Evolutionary conservation across 2,888 invertebrate species (phyloP).

Genomic region (Megalurothrips usitatus): DNA sequence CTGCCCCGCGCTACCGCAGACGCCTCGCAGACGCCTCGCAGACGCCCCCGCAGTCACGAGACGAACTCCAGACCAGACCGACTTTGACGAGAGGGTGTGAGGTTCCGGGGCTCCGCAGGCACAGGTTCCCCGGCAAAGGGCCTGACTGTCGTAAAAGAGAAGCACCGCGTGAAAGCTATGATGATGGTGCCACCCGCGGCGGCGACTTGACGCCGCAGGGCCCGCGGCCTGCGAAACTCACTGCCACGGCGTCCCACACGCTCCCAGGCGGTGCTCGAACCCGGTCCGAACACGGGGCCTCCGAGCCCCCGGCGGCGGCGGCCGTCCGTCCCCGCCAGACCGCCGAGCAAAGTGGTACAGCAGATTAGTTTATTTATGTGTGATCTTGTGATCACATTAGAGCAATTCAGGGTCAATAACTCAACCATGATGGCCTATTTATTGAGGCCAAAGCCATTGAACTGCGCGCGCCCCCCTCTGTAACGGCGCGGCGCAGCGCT

Average conservation of each 20-base stretch:
- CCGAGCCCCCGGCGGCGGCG: neutral
- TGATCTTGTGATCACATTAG: constrained; percentile 10
- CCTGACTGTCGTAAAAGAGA: neutral
- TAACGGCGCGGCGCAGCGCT: neutral
- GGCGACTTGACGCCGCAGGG: no score
- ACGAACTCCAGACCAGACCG: no score
- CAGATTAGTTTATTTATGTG: constrained; percentile 23
- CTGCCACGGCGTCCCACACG: no score
- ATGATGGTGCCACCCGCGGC: neutral
- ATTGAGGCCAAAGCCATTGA: neutral
- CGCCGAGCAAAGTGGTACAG: neutral
- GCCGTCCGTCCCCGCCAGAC: neutral
- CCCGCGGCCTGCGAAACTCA: no score
- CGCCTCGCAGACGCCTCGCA: no score
- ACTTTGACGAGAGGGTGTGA: neutral
- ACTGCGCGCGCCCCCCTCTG: neutral
- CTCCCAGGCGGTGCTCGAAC: no score
- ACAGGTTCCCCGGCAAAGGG: neutral
- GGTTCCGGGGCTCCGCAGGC: neutral
- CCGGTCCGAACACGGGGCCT: no score
- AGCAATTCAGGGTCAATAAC: constrained; percentile 18
- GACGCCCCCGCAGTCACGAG: neutral
- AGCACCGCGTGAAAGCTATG: neutral
- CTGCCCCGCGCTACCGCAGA: no score
- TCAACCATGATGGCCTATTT: constrained; percentile 24